These are phyloP conservation scores for Toxotes jaculatrix DNA, from an alignment of 2,113 vertebrate species.

Conservation along the genomic window DNA sequence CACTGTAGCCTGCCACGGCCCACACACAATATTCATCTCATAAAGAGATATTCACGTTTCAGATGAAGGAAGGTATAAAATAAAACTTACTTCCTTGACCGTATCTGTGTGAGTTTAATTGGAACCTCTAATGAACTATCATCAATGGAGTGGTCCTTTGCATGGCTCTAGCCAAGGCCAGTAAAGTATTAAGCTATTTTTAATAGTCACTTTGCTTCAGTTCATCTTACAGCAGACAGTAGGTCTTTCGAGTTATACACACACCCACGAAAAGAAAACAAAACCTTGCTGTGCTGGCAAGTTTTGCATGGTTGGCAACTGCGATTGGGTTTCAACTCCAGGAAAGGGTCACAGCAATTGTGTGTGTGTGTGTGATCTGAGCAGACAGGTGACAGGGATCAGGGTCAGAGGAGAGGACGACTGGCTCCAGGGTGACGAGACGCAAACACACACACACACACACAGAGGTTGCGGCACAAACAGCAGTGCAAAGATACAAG, in stretches of 20 bases:
- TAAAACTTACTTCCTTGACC: background rate
- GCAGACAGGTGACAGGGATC: conserved; percentile 80
- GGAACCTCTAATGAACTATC: background rate
- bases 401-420: conserved; percentile 72
- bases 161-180: background rate
- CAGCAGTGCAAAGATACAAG: conserved; percentile 8
- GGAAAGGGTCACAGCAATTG: conserved; percentile 70
- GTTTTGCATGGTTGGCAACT: conserved; percentile 60
- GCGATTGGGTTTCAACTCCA: conserved; percentile 70
- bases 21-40: conserved; percentile 14
- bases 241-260: conserved; percentile 41
- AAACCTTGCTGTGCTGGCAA: conserved; percentile 69
- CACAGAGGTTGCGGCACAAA: conserved; percentile 5
- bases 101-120: conserved; percentile 17
- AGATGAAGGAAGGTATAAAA: background rate
- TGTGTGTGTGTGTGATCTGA: conserved; percentile 69
- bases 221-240: conserved; percentile 38
- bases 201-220: conserved; percentile 12
- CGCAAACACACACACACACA: conserved; percentile 44
- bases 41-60: background rate
- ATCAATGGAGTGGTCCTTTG: background rate
- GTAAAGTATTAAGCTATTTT: conserved; percentile 25
- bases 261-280: conserved; percentile 62
- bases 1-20: background rate
- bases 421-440: conserved; percentile 73